These are phyloP conservation scores for Bubo bubo DNA, from an alignment of 2,113 vertebrate genomes.

Conservation along the genomic window DNA sequence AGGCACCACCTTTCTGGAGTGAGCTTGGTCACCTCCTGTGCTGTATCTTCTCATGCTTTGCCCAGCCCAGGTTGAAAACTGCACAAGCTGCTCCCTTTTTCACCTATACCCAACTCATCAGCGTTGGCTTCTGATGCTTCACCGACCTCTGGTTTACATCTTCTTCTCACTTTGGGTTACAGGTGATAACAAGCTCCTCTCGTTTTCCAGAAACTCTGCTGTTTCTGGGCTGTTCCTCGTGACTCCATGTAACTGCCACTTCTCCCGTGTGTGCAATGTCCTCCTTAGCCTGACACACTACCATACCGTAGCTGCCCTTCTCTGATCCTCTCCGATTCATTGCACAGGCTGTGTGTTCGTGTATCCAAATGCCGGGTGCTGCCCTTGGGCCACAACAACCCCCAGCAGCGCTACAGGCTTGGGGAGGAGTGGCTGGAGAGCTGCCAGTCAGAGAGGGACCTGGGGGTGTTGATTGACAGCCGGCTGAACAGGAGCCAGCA, in stretches of 20 bases:
- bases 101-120: not conserved
- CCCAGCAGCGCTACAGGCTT: too few relatives aligned
- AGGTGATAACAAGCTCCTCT: not conserved
- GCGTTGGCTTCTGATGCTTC: not conserved
- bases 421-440: too few relatives aligned
- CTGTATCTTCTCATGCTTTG: not conserved
- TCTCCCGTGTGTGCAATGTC: not conserved
- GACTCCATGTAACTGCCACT: not conserved
- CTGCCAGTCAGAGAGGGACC: too few relatives aligned
- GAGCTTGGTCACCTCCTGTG: not conserved
- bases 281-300: not conserved
- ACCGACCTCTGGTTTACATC: not conserved
- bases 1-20: not conserved
- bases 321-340: rapidly evolving
- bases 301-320: not conserved
- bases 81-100: not conserved
- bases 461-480: too few relatives aligned
- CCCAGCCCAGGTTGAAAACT: not conserved
- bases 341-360: too few relatives aligned
- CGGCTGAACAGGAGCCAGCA: too few relatives aligned
- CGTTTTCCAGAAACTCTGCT: not conserved
- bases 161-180: not conserved
- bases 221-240: not conserved
- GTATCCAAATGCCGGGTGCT: not conserved
- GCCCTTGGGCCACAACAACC: too few relatives aligned